Conservation (phyloP, 1,140 invertebrate species). For the Drosophila tristis region DNA sequence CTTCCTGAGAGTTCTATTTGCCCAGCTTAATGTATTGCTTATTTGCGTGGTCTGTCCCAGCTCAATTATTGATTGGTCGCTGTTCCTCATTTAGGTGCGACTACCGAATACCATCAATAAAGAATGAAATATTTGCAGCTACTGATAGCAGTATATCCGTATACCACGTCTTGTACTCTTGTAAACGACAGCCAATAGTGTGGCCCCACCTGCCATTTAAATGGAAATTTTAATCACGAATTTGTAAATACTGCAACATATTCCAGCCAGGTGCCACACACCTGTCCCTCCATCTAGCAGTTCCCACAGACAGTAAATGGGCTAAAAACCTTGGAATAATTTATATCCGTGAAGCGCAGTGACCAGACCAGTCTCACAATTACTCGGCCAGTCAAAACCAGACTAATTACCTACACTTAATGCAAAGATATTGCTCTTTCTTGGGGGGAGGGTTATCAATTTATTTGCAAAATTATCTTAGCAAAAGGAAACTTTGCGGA, state of each 20-base stretch:
- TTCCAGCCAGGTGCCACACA: constrained; percentile 18
- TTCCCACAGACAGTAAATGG: constrained; percentile 5
- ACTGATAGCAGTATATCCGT: constrained; percentile 9
- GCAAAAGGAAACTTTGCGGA: constrained; percentile 28
- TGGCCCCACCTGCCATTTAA: constrained; percentile 4
- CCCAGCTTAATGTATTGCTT: constrained; percentile 47
- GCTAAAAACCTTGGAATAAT: constrained; percentile 19
- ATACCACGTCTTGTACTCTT: neutral
- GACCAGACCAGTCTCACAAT: constrained; percentile 38
- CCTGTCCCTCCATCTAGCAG: neutral
- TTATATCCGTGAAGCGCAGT: neutral
- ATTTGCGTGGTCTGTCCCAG: constrained; percentile 58
- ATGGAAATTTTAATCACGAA: constrained; percentile 32
- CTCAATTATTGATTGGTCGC: constrained; percentile 51
- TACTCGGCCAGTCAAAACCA: constrained; percentile 22
- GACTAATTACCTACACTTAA: constrained; percentile 41
- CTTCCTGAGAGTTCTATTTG: constrained; percentile 43
- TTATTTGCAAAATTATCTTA: constrained; percentile 40
- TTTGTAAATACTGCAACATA: constrained; percentile 1
- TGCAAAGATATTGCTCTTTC: constrained; percentile 23
- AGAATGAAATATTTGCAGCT: constrained; percentile 46
- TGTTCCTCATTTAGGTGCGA: constrained; percentile 26
- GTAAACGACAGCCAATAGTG: neutral
- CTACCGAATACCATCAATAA: constrained; percentile 35
- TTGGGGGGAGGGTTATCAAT: neutral